These are phyloP conservation scores for Calyptomena viridis DNA, from an alignment of 2,113 vertebrate genomes.

Conservation along the genomic window DNA sequence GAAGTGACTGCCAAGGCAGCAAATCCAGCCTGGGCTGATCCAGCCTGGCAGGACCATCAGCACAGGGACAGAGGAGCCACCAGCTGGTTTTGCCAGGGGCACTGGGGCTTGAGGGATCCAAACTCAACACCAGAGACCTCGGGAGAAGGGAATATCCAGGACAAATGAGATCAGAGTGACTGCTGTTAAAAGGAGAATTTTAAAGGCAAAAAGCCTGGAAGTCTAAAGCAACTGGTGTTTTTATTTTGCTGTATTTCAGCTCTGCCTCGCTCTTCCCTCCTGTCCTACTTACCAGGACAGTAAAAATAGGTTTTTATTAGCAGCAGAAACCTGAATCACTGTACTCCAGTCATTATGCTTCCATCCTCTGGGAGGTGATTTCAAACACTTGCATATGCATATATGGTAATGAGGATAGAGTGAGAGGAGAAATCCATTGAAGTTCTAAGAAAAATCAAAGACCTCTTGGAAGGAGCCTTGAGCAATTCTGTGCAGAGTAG, in stretches of 20 bases:
- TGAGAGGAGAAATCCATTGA: slow-evolving; percentile 59
- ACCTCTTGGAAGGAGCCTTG: slow-evolving; percentile 49
- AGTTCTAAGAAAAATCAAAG: slow-evolving; percentile 65
- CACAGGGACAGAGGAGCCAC: not conserved
- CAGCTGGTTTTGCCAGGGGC: not conserved
- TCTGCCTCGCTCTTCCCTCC: slow-evolving; percentile 22
- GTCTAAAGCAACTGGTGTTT: not conserved
- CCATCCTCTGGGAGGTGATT: slow-evolving; percentile 60
- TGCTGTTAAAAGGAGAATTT: not conserved
- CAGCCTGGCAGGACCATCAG: not conserved
- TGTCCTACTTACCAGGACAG: slow-evolving; percentile 60
- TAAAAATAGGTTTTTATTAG: slow-evolving; percentile 68
- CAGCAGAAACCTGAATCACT: slow-evolving; percentile 65
- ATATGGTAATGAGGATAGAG: slow-evolving; percentile 49
- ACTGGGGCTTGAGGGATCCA: not conserved
- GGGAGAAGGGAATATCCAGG: not conserved
- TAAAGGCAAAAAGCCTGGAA: not conserved
- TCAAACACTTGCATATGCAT: slow-evolving; percentile 65
- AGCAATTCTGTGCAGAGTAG: slow-evolving; percentile 26
- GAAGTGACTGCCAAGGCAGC: not conserved
- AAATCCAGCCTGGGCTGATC: not conserved
- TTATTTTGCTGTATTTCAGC: slow-evolving; percentile 35
- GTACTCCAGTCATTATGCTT: slow-evolving; percentile 51
- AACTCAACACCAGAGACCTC: not conserved
- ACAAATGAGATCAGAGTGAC: not conserved